Base-by-base conservation (phyloP, 2,888 invertebrate species). In the Caenorhabditis becei region DNA sequence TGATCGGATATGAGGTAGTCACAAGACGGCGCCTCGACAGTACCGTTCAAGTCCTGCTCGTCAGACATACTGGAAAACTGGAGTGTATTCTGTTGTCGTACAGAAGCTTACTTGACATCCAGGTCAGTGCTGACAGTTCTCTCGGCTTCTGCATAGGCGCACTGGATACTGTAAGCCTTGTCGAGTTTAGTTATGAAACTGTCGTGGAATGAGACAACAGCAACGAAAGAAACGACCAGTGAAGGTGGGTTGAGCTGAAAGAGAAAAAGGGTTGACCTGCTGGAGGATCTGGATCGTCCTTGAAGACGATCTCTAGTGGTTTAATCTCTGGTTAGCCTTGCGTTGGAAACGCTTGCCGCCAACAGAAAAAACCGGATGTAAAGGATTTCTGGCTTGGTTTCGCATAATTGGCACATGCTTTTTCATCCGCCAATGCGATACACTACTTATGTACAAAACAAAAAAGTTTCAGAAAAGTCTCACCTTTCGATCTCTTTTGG, bases 141-240 rank as follows among this genome's bases (percentile, higher is more conserved):
- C 26, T 89, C 86, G 8, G 86, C 77, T 70, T 90, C 90, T 26
- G 87, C 86, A 74, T 89, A 91, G 2, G 86, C 82, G 63, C 91
- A 91, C 58, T 88, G 85, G 14, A 91, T 86, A 61, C 87, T 87
- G 72, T 91, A 91, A 20, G 91, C 91, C 35, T 86, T 75, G 66
- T 91, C 91, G 18, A 90, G 79, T 78, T 90, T 90, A 18, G 91
- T 91, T 58, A 91, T 87, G 79, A 91, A 91, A 66, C 83, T 86
- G 23, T 88, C 80, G 74, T 91, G 91, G 67, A 91, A 91, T 28
- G 89, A 88, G 70, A 91, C 89, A 18, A 91, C 86, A 1, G 88
- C 88, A 16, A 90, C 89, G 71, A 91, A 88, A 0, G 89, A 88
- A 10, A 91, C 82, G 44, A 87, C 82, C 44, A 91, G 77, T 0